Evolutionary conservation across 2,113 vertebrate species (phyloP).

Genomic region (Oophaga pumilio): DNA sequence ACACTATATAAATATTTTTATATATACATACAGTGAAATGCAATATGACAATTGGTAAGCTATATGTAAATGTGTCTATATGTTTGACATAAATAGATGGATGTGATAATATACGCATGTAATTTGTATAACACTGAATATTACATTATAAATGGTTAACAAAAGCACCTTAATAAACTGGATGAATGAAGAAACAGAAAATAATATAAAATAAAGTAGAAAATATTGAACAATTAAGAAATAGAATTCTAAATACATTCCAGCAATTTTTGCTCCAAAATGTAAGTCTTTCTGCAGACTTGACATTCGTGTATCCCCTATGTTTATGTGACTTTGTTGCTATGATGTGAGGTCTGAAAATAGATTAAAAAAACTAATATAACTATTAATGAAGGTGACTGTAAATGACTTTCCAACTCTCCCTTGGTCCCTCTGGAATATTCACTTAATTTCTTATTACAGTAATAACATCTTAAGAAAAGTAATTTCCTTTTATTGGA

Average conservation of each 20-base stretch:
- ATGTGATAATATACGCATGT: too few relatives aligned
- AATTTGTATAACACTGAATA: too few relatives aligned
- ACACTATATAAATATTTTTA: too few relatives aligned
- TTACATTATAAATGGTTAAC: too few relatives aligned
- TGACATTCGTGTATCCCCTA: not conserved
- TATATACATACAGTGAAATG: too few relatives aligned
- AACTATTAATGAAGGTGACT: slow-evolving; percentile 4
- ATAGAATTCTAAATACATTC: not conserved
- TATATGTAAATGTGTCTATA: too few relatives aligned
- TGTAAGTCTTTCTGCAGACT: not conserved
- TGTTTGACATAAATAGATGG: too few relatives aligned
- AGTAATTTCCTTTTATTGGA: not conserved
- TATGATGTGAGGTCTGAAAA: not conserved
- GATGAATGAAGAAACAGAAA: too few relatives aligned
- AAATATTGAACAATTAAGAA: not conserved
- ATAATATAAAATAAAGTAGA: too few relatives aligned
- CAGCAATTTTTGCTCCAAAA: not conserved
- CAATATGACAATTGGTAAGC: too few relatives aligned
- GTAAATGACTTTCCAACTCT: not conserved
- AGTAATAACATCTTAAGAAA: not conserved
- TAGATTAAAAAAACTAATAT: not conserved
- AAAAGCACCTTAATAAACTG: too few relatives aligned
- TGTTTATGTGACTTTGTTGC: not conserved
- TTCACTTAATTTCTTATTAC: not conserved
- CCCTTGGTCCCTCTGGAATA: not conserved